Conservation (phyloP, 2,888 invertebrate species). For the Drosophila stalkeri region DNA sequence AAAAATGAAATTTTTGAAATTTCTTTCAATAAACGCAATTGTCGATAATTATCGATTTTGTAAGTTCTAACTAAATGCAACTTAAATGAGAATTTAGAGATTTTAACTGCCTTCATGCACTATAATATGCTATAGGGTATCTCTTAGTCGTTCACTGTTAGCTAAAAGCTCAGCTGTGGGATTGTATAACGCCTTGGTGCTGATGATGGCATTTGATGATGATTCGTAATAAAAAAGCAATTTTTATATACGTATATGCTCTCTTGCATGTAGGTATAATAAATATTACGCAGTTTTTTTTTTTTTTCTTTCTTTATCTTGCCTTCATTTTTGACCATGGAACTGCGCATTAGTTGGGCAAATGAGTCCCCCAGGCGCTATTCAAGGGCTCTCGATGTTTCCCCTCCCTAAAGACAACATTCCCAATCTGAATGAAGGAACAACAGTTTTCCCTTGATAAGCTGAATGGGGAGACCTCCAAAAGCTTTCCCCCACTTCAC, state of each 20-base stretch:
- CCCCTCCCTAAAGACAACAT: not conserved
- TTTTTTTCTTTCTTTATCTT: not conserved
- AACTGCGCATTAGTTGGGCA: conserved; percentile 35
- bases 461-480: conserved; percentile 4
- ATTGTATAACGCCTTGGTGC: conserved; percentile 39
- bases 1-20: accelerated
- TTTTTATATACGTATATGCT: conserved; percentile 41
- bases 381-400: conserved; percentile 6
- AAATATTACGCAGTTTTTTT: conserved; percentile 43
- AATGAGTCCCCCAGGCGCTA: conserved; percentile 42
- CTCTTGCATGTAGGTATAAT: conserved; percentile 13
- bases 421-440: not conserved
- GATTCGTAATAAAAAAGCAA: conserved; percentile 70
- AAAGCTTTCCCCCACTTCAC: not conserved
- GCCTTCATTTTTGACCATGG: conserved; percentile 25
- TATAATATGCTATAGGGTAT: not conserved
- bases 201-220: conserved; percentile 39
- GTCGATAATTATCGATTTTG: conserved; percentile 7
- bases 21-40: not conserved
- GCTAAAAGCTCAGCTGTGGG: not conserved
- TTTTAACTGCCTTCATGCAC: too few relatives aligned
- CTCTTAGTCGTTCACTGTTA: not conserved
- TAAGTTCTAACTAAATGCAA: too few relatives aligned
- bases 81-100: too few relatives aligned
- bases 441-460: conserved; percentile 18